phyloP scores from a whole-genome alignment of 2,888 invertebrate genomes.

The Lamellibrachia columna region DNA sequence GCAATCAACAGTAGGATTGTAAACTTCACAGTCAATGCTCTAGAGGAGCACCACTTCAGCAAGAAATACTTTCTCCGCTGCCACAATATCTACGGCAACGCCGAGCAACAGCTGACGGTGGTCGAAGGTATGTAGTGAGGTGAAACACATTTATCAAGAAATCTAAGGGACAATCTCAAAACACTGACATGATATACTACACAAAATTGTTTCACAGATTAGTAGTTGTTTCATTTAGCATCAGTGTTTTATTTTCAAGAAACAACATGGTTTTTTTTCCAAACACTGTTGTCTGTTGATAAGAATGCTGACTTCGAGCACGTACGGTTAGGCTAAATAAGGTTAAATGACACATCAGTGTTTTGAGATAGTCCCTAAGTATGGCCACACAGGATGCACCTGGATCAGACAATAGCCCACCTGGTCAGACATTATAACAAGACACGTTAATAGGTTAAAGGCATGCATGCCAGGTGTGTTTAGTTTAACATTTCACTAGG shows the following conservation, averaged over 20 bases:
- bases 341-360: too few relatives aligned
- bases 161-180: background rate
- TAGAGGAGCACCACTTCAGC: background rate
- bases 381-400: background rate
- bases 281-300: background rate
- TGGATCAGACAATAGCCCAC: background rate
- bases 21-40: background rate
- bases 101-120: background rate
- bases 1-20: background rate
- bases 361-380: background rate
- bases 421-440: background rate
- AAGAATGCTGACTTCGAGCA: too few relatives aligned
- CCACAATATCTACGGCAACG: background rate
- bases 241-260: background rate
- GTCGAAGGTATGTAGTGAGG: background rate
- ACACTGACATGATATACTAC: background rate
- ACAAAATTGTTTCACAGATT: background rate
- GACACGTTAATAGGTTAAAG: background rate
- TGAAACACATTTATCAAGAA: background rate
- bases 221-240: background rate
- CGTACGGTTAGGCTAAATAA: too few relatives aligned
- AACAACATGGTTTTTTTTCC: background rate
- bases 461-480: background rate
- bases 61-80: slow-evolving; percentile 9
- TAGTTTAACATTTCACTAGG: background rate